phyloP scores from a whole-genome alignment of 2,888 invertebrate genomes.

The Lasioglossum figueresi region DNA sequence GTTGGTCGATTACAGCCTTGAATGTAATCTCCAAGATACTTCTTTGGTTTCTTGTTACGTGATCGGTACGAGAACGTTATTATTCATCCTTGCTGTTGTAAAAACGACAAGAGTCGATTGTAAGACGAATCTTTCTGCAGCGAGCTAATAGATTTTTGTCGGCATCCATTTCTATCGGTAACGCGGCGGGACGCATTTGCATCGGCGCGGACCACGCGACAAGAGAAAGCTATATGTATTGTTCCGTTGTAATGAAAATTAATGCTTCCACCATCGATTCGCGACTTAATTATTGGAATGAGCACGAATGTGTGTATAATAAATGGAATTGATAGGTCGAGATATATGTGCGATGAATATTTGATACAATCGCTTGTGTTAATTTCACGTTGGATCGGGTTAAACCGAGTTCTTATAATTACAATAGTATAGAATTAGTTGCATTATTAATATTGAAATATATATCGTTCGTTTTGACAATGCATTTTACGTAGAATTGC shows the following conservation, averaged over 20 bases:
- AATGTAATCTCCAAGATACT: slow-evolving; percentile 29
- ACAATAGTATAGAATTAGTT: slow-evolving; percentile 19
- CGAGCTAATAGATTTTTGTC: slow-evolving; percentile 34
- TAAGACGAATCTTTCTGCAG: slow-evolving; percentile 33
- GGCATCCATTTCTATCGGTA: background rate
- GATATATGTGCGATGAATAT: slow-evolving; percentile 10
- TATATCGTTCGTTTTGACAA: background rate
- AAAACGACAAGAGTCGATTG: slow-evolving; percentile 17
- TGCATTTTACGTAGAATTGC: slow-evolving; percentile 1
- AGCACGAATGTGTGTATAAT: slow-evolving; percentile 21
- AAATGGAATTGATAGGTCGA: slow-evolving; percentile 12
- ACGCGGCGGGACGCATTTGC: slow-evolving; percentile 5
- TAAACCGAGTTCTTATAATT: background rate
- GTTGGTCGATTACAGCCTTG: slow-evolving; percentile 34
- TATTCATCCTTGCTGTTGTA: slow-evolving; percentile 31
- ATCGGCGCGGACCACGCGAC: slow-evolving; percentile 1
- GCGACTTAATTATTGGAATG: slow-evolving; percentile 33
- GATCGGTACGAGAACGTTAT: slow-evolving; percentile 42
- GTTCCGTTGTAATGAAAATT: slow-evolving; percentile 38
- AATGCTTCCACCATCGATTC: slow-evolving; percentile 34
- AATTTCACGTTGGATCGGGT: background rate
- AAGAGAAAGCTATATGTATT: slow-evolving; percentile 36
- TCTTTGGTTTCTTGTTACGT: slow-evolving; percentile 56
- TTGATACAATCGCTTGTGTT: slow-evolving; percentile 10
- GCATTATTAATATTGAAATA: background rate